Percentiles rank a stretch among this genome's conserved stretches.
These are phyloP conservation scores for Stratiomys singularior DNA, from an alignment of 2,888 invertebrate genomes.

Conservation along the genomic window DNA sequence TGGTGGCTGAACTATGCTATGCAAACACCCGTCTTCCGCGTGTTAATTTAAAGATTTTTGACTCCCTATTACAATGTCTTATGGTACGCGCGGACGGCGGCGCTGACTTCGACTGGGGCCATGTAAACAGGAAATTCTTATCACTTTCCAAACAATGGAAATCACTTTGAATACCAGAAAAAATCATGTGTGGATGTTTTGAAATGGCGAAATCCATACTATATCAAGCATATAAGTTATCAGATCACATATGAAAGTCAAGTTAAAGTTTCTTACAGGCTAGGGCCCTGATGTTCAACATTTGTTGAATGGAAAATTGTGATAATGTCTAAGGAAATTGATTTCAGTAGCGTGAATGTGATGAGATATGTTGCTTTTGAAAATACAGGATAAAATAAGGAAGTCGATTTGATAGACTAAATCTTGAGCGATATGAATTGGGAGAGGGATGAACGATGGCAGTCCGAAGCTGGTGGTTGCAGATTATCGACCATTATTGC, in stretches of 20 bases:
- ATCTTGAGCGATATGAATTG: no score
- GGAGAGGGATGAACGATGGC: no score
- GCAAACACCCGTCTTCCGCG: conserved; percentile 13
- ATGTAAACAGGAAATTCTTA: conserved; percentile 45
- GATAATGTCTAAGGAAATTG: no score
- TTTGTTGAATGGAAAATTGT: no score
- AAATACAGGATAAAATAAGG: no score
- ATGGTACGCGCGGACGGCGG: background rate
- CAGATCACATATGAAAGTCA: background rate
- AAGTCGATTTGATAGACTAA: no score
- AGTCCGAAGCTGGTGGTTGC: no score
- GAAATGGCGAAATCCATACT: conserved; percentile 28
- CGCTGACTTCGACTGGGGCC: conserved; percentile 21
- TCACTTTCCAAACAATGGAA: conserved; percentile 45
- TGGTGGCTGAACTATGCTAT: background rate
- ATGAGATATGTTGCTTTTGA: no score
- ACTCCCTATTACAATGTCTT: conserved; percentile 24
- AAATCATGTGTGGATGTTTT: conserved; percentile 13
- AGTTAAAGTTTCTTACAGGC: no score
- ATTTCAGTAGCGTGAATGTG: no score
- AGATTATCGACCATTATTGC: no score
- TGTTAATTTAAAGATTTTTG: conserved; percentile 24
- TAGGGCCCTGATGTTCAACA: no score
- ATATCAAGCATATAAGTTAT: background rate
- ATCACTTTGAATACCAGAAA: conserved; percentile 25